phyloP scores from a whole-genome alignment of 1,140 invertebrate species.

The Oppia nitens region DNA sequence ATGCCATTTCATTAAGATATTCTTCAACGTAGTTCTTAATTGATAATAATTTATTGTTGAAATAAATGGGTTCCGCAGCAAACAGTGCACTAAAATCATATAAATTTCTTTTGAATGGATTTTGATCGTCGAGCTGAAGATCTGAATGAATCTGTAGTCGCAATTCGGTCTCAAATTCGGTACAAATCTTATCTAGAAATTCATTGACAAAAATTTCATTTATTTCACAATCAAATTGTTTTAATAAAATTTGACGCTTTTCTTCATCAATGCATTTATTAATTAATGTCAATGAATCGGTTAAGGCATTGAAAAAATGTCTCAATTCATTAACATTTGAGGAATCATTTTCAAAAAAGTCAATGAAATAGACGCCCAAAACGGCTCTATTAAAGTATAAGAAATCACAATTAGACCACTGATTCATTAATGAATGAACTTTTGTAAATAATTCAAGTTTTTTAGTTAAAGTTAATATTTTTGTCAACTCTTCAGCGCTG shows the following conservation, averaged over 20 bases:
- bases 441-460: not conserved
- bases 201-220: conserved; percentile 8
- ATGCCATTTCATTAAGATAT: conserved; percentile 86
- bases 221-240: conserved; percentile 6
- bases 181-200: conserved; percentile 55
- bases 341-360: conserved; percentile 2
- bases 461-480: not conserved
- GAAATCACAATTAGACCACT: conserved; percentile 12
- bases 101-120: conserved; percentile 39
- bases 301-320: conserved; percentile 16
- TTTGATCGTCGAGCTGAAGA: conserved; percentile 58
- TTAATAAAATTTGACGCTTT: not conserved
- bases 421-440: conserved; percentile 7
- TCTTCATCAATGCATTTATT: conserved; percentile 2
- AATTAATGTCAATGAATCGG: conserved; percentile 7
- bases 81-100: conserved; percentile 12
- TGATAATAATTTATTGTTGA: conserved; percentile 15
- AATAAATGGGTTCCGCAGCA: not conserved
- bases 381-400: conserved; percentile 14
- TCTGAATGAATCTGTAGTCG: conserved; percentile 76
- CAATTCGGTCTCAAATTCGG: conserved; percentile 74
- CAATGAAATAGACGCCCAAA: conserved; percentile 10
- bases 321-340: conserved; percentile 10
- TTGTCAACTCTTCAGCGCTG: conserved; percentile 8
- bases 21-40: conserved; percentile 53